Conservation (phyloP, 1,140 invertebrate genomes). For the Bacillus rossius region DNA sequence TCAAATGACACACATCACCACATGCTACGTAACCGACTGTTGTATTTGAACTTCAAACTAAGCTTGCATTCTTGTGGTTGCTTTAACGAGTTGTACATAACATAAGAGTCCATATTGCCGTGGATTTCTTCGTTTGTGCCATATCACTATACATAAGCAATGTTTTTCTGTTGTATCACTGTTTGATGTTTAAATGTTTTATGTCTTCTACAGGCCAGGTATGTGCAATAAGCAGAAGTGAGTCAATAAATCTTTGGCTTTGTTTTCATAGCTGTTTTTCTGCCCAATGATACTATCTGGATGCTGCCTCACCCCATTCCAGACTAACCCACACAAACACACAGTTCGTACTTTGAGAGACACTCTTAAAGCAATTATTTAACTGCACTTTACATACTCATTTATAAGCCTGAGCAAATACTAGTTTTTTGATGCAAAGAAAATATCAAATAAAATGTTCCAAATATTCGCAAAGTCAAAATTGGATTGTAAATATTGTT, state of each 20-base stretch:
- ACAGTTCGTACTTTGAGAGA: not conserved
- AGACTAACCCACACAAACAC: not conserved
- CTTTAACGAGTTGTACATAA: not conserved
- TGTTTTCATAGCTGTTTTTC: no score
- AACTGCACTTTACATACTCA: not conserved
- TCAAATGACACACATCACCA: no score
- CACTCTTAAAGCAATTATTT: not conserved
- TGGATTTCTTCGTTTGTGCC: constrained; percentile 17
- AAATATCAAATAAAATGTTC: no score
- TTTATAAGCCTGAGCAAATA: no score
- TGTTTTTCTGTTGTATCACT: not conserved
- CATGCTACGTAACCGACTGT: no score
- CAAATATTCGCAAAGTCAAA: not conserved
- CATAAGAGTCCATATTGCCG: not conserved
- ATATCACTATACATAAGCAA: constrained; percentile 8
- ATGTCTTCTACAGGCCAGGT: no score
- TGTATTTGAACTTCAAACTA: no score
- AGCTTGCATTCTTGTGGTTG: not conserved
- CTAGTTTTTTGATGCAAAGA: no score
- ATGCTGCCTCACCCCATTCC: not conserved
- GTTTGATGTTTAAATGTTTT: not conserved
- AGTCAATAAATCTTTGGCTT: no score
- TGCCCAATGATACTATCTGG: no score
- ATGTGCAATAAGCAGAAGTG: no score
- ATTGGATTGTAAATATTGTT: not conserved